Evolutionary conservation across 2,797 vertebrate genomes (phyloP).

Genomic region (Cyclura pinguis): DNA sequence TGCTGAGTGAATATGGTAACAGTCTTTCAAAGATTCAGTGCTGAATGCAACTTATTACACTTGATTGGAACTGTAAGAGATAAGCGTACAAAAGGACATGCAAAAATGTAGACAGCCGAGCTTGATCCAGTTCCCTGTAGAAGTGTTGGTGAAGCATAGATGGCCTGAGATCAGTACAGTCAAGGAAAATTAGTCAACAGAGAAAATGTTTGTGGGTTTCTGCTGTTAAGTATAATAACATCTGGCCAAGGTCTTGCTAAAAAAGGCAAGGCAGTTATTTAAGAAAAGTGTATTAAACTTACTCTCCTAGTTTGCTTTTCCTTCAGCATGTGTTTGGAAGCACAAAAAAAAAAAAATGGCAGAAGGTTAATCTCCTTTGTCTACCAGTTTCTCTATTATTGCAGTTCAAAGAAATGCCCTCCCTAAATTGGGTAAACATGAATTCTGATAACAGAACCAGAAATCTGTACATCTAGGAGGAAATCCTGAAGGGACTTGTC

Average conservation of each 20-base stretch:
- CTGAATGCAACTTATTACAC: neutral
- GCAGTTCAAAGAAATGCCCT: neutral
- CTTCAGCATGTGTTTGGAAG: neutral
- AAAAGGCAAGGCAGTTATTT: neutral
- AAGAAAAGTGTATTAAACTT: neutral
- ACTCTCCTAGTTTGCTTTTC: neutral
- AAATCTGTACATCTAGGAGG: neutral
- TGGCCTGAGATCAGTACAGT: neutral
- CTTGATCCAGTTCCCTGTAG: neutral
- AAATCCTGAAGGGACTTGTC: no score
- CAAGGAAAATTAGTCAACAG: neutral
- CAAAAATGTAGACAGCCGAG: neutral
- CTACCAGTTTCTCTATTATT: neutral
- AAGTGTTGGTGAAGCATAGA: neutral
- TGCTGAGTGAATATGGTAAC: no score
- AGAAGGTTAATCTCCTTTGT: neutral
- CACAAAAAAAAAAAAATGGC: no score
- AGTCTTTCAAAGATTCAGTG: conserved; percentile 1
- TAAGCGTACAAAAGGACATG: neutral
- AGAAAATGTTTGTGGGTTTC: neutral
- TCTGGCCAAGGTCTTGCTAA: neutral
- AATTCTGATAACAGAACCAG: neutral
- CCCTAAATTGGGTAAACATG: neutral
- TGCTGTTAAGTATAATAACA: neutral
- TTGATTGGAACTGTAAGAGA: neutral